Percentiles rank a stretch among this genome's conserved stretches.
Evolutionary conservation across 2,888 invertebrate genomes (phyloP).

Genomic region (Octonoba sinensis): DNA sequence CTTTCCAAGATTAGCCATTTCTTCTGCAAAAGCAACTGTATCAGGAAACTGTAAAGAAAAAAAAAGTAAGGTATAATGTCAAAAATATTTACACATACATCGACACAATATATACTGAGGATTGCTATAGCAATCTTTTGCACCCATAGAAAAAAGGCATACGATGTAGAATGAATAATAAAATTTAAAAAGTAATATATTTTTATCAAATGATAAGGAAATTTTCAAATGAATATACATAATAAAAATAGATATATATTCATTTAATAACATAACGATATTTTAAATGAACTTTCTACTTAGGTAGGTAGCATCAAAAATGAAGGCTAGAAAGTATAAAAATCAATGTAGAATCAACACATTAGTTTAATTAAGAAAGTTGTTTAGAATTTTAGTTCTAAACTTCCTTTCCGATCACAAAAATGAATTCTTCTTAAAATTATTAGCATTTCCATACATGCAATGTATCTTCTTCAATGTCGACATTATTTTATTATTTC

Average conservation of each 20-base stretch:
- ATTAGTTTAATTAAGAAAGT: no score
- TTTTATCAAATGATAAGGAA: not conserved
- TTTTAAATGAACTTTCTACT: no score
- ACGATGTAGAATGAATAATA: not conserved
- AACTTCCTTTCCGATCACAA: no score
- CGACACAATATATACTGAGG: not conserved
- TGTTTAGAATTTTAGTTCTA: no score
- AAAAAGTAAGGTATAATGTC: not conserved
- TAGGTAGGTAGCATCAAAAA: no score
- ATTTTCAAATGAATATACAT: not conserved
- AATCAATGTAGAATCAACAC: no score
- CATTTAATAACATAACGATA: no score
- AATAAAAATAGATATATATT: not conserved
- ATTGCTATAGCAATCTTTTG: not conserved
- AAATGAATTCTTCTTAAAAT: no score
- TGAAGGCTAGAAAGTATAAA: no score
- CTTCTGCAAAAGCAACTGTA: slow-evolving; percentile 73
- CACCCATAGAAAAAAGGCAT: not conserved
- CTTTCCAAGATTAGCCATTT: slow-evolving; percentile 75
- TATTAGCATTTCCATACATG: no score
- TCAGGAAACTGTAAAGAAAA: slow-evolving; percentile 71
- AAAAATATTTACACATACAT: not conserved
- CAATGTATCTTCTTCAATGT: no score
- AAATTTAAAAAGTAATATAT: not conserved
- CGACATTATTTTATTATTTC: no score